Percentiles rank a stretch among this genome's conserved stretches.
These are phyloP conservation scores for Acinonyx jubatus DNA, from an alignment of 2,113 vertebrate species.

Conservation along the genomic window DNA sequence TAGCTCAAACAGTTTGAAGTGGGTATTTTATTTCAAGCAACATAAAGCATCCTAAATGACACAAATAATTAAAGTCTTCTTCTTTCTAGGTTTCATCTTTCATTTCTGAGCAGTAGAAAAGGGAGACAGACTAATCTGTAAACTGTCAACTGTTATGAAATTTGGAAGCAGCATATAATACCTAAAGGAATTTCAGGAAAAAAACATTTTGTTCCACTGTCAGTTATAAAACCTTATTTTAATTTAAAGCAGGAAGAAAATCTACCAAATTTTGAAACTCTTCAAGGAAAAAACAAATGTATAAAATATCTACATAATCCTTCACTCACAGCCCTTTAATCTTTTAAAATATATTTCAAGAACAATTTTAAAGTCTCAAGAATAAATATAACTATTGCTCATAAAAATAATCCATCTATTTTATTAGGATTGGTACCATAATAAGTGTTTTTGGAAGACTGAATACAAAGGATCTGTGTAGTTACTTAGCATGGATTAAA, in stretches of 20 bases:
- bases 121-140: not conserved
- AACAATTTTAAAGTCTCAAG: slow-evolving; percentile 43
- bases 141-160: not conserved
- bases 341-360: slow-evolving; percentile 51
- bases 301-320: slow-evolving; percentile 7
- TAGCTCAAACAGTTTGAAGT: not conserved
- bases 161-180: slow-evolving; percentile 24
- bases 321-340: slow-evolving; percentile 7
- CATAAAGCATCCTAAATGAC: slow-evolving; percentile 29
- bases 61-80: not conserved
- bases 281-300: slow-evolving; percentile 22
- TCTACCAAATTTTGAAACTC: not conserved
- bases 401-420: slow-evolving; percentile 53
- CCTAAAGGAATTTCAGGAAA: slow-evolving; percentile 4
- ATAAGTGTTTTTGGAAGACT: slow-evolving; percentile 48
- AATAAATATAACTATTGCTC: slow-evolving; percentile 34
- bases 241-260: slow-evolving; percentile 56
- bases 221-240: slow-evolving; percentile 41
- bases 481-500: slow-evolving; percentile 61
- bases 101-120: slow-evolving; percentile 26
- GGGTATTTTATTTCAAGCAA: slow-evolving; percentile 15
- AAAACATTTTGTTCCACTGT: not conserved
- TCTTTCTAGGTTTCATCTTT: slow-evolving; percentile 42
- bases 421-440: slow-evolving; percentile 40
- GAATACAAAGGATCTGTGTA: slow-evolving; percentile 54